Conservation (phyloP, 1,140 invertebrate genomes). For the Monomorium pharaonis region DNA sequence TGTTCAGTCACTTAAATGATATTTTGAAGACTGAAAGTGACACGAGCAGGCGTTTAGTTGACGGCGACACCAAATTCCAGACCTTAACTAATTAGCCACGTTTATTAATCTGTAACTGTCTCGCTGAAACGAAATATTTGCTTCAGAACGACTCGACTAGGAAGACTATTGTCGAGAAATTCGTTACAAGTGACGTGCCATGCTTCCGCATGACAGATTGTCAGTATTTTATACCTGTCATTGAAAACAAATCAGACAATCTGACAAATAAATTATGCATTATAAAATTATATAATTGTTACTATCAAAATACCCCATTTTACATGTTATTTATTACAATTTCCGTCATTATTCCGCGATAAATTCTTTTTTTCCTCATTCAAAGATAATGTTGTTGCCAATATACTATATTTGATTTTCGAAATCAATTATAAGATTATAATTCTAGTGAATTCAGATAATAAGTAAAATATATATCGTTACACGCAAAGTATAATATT, state of each 20-base stretch:
- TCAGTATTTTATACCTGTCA: slow-evolving; percentile 66
- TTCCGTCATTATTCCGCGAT: not conserved
- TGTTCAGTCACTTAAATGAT: not conserved
- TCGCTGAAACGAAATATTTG: slow-evolving; percentile 5
- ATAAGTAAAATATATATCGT: not conserved
- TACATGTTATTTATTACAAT: not conserved
- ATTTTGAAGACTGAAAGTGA: not conserved
- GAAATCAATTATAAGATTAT: not conserved
- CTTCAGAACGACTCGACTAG: not conserved
- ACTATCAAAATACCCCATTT: not conserved
- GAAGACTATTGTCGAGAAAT: slow-evolving; percentile 37
- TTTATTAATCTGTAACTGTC: slow-evolving; percentile 37
- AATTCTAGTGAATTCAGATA: not conserved
- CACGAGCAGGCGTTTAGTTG: not conserved
- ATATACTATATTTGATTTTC: not conserved
- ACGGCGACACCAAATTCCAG: not conserved
- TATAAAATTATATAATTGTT: slow-evolving; percentile 6
- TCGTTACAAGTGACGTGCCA: not conserved
- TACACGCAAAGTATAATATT: not conserved
- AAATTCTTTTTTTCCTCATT: not conserved
- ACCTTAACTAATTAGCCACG: slow-evolving; percentile 16
- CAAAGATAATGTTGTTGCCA: slow-evolving; percentile 12
- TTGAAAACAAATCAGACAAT: not conserved
- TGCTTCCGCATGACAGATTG: slow-evolving; percentile 48
- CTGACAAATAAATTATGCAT: not conserved